Percentiles rank a stretch among this genome's conserved stretches.
phyloP scores from a whole-genome alignment of 2,113 vertebrate genomes.

The Onychostruthus taczanowskii region DNA sequence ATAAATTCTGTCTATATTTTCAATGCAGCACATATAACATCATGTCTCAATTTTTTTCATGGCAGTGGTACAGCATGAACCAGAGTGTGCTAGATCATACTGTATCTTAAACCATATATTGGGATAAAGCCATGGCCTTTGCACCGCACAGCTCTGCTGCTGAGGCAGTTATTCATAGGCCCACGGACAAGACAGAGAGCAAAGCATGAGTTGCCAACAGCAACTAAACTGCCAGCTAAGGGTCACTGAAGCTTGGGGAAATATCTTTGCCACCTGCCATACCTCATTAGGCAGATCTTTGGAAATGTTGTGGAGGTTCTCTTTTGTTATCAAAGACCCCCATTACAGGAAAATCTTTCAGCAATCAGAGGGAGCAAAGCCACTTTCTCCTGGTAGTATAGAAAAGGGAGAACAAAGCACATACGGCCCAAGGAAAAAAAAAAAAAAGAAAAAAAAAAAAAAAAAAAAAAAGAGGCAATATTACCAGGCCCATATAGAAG shows the following conservation, averaged over 20 bases:
- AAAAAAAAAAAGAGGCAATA: fast-evolving
- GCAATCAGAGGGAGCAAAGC: neutral
- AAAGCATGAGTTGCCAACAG: neutral
- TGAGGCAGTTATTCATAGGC: neutral
- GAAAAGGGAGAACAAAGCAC: neutral
- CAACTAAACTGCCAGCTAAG: neutral
- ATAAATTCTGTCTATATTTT: neutral
- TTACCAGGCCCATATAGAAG: neutral
- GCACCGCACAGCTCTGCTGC: neutral
- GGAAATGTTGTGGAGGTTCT: neutral
- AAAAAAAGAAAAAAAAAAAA: neutral
- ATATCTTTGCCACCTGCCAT: neutral
- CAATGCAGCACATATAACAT: neutral
- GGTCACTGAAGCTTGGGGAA: neutral
- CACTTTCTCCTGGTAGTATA: neutral
- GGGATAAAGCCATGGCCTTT: neutral
- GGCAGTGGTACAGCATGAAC: neutral
- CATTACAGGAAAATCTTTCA: neutral
- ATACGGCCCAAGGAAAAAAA: neutral
- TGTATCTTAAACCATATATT: neutral
- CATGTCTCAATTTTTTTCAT: neutral
- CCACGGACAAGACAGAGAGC: neutral
- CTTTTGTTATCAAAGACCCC: neutral
- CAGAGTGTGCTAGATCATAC: neutral
- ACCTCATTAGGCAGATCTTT: neutral